Evolutionary conservation across 2,888 invertebrate genomes (phyloP).

Genomic region (Ecdyonurus torrentis): DNA sequence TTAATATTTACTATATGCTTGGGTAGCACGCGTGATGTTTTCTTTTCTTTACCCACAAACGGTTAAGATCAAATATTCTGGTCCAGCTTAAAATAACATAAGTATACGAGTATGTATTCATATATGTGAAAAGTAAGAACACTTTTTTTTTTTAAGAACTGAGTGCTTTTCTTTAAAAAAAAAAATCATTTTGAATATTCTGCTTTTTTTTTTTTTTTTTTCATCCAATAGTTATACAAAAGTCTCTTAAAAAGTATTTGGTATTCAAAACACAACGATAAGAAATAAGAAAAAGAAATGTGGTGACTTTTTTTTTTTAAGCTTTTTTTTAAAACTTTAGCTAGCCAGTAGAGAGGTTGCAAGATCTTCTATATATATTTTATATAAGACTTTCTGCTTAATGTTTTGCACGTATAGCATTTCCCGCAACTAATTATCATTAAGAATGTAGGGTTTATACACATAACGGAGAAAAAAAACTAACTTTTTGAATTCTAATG

Average conservation of each 20-base stretch:
- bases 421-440: not conserved
- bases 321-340: too few species aligned
- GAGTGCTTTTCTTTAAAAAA: not conserved
- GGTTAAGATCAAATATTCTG: too few species aligned
- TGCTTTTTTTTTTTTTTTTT: not conserved
- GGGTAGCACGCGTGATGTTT: not conserved
- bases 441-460: too few species aligned
- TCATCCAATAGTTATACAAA: not conserved
- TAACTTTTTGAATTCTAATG: too few species aligned
- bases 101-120: too few species aligned
- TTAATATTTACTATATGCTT: too few species aligned
- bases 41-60: not conserved
- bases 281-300: not conserved
- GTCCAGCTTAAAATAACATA: not conserved
- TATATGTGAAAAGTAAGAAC: not conserved
- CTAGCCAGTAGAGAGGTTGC: too few species aligned
- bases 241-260: not conserved
- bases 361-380: too few species aligned
- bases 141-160: too few species aligned
- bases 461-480: too few species aligned
- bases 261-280: not conserved
- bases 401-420: not conserved
- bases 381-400: not conserved
- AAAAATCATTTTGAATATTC: not conserved
- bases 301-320: too few species aligned